A percentile compares a stretch with the other conserved stretches of the same genome.
These are phyloP conservation scores for Lagopus leucura DNA, from an alignment of 2,113 vertebrate genomes.

Conservation along the genomic window DNA sequence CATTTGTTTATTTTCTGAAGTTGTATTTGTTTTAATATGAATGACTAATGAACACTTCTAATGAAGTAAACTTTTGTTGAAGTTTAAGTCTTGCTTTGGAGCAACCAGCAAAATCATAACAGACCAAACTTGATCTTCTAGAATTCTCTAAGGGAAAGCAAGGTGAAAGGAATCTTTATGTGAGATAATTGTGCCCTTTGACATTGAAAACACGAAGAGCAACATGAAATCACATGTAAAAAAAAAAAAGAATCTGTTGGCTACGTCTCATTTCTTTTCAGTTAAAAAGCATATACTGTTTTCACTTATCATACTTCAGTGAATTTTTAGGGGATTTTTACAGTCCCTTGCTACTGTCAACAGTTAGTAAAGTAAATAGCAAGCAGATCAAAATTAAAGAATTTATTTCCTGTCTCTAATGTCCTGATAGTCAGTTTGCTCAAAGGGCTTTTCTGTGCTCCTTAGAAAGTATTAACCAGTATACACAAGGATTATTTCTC, in stretches of 20 bases:
- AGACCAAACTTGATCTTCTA: not conserved
- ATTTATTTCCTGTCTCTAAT: conserved; percentile 26
- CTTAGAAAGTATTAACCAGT: not conserved
- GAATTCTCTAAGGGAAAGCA: not conserved
- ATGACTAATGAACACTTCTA: not conserved
- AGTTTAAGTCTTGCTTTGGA: not conserved
- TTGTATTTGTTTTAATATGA: not conserved
- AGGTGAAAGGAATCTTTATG: not conserved
- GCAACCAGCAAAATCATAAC: not conserved
- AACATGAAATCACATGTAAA: not conserved
- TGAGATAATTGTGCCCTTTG: not conserved
- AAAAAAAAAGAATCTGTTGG: not conserved
- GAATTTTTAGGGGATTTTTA: conserved; percentile 24
- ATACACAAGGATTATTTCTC: not conserved
- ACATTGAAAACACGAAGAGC: not conserved
- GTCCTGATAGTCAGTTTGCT: not conserved
- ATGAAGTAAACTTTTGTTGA: not conserved
- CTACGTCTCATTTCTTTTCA: not conserved
- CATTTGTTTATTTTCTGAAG: not conserved
- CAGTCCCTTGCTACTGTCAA: not conserved
- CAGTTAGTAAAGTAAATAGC: conserved; percentile 2
- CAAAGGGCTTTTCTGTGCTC: not conserved
- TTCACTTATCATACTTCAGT: conserved; percentile 8
- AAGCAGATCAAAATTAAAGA: conserved; percentile 20
- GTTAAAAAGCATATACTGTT: not conserved